A percentile compares a stretch with the other conserved stretches of the same genome.
Evolutionary conservation across 2,888 invertebrate genomes (phyloP).

Genomic region (Melitaea athalia): DNA sequence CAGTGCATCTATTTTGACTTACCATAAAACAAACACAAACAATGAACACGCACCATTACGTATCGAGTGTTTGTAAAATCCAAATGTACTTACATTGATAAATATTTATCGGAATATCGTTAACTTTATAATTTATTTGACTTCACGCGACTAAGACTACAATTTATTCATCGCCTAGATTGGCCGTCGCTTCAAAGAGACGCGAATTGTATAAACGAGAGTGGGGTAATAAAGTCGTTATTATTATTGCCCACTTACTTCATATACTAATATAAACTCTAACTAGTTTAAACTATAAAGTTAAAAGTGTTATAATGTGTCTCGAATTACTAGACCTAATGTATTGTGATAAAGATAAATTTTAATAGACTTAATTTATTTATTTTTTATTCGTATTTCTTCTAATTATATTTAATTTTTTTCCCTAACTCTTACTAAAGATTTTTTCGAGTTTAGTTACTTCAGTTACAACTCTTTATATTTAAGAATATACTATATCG

Average conservation of each 20-base stretch:
- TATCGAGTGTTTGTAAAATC: constrained; percentile 74
- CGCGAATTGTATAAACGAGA: constrained; percentile 36
- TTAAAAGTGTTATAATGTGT: constrained; percentile 33
- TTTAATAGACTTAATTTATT: not conserved
- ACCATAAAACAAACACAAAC: constrained; percentile 66
- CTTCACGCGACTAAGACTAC: constrained; percentile 62
- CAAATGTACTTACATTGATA: constrained; percentile 62
- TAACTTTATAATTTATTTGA: constrained; percentile 74
- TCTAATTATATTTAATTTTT: not conserved
- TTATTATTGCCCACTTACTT: constrained; percentile 35
- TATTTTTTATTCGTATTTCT: too few relatives aligned
- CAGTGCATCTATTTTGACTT: constrained; percentile 58
- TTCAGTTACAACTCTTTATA: too few relatives aligned
- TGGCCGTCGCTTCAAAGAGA: constrained; percentile 55
- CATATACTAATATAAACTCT: constrained; percentile 23
- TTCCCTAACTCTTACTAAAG: not conserved
- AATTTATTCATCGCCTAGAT: constrained; percentile 63
- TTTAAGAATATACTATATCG: too few relatives aligned
- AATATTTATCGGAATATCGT: constrained; percentile 74
- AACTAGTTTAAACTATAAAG: constrained; percentile 33
- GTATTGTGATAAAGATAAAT: not conserved
- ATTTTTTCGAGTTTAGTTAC: too few relatives aligned
- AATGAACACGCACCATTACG: constrained; percentile 73
- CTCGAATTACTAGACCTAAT: not conserved
- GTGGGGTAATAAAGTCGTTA: constrained; percentile 37